Conservation (phyloP, 1,140 invertebrate genomes). For the Mycetomoellerius zeteki region DNA sequence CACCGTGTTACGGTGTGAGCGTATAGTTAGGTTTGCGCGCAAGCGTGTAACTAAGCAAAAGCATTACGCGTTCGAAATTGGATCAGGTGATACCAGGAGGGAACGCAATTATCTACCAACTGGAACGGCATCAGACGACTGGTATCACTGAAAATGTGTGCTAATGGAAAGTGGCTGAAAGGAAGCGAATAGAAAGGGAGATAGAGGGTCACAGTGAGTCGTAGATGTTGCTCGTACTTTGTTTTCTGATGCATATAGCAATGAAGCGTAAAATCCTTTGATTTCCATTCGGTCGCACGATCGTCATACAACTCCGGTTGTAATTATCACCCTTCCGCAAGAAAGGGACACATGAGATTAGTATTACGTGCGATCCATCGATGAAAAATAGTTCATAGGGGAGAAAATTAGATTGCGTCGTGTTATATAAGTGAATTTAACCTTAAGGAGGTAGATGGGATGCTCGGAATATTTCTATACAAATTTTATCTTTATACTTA, state of each 20-base stretch:
- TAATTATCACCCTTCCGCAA: constrained; percentile 26
- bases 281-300: constrained; percentile 16
- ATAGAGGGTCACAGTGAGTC: background rate
- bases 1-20: background rate
- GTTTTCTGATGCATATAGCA: constrained; percentile 51
- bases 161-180: constrained; percentile 53
- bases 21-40: constrained; percentile 3
- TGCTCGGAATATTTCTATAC: too few species aligned
- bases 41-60: constrained; percentile 51
- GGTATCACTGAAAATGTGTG: constrained; percentile 30
- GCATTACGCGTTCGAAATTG: constrained; percentile 39
- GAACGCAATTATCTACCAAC: constrained; percentile 17
- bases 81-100: constrained; percentile 41
- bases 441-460: too few species aligned
- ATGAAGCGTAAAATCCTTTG: constrained; percentile 38
- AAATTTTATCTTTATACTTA: too few species aligned
- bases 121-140: constrained; percentile 42
- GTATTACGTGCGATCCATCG: background rate
- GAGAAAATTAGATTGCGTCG: background rate
- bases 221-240: constrained; percentile 26
- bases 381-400: background rate
- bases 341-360: background rate
- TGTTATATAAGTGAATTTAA: background rate
- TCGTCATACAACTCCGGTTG: background rate
- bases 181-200: background rate